These are phyloP conservation scores for Dimorphilus gyrociliatus DNA, from an alignment of 2,888 invertebrate genomes.

Conservation along the genomic window DNA sequence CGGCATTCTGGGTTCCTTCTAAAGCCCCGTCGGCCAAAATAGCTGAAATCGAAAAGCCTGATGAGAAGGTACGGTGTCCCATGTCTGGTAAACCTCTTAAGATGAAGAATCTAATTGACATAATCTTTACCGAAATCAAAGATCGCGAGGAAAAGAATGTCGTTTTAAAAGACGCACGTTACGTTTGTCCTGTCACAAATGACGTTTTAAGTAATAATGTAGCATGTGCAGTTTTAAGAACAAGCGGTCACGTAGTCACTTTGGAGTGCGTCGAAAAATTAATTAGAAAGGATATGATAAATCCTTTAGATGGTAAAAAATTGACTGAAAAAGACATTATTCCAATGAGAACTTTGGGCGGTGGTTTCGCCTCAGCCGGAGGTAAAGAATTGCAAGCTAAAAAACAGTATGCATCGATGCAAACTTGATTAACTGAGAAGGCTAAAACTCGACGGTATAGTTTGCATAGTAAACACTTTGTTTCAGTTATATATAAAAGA, in stretches of 20 bases:
- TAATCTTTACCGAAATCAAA: slow-evolving; percentile 77
- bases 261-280: slow-evolving; percentile 89
- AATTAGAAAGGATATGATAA: slow-evolving; percentile 87
- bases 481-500: no score
- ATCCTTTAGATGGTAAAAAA: slow-evolving; percentile 72
- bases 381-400: no score
- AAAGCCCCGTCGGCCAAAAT: slow-evolving; percentile 69
- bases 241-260: slow-evolving; percentile 85
- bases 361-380: slow-evolving; percentile 4
- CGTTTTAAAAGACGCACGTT: slow-evolving; percentile 73
- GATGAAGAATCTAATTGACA: slow-evolving; percentile 74
- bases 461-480: no score
- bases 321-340: slow-evolving; percentile 76
- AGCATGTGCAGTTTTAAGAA: slow-evolving; percentile 74
- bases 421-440: no score
- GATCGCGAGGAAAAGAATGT: slow-evolving; percentile 70
- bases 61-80: slow-evolving; percentile 60
- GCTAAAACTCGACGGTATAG: no score
- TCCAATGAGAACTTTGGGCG: slow-evolving; percentile 60
- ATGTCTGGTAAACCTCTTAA: slow-evolving; percentile 67
- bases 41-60: slow-evolving; percentile 57
- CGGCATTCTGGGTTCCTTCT: slow-evolving; percentile 92
- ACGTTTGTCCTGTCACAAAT: slow-evolving; percentile 92
- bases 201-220: slow-evolving; percentile 73
- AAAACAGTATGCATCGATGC: no score